Base-by-base conservation (phyloP, 2,888 invertebrate genomes). In the Tortrix viridana region DNA sequence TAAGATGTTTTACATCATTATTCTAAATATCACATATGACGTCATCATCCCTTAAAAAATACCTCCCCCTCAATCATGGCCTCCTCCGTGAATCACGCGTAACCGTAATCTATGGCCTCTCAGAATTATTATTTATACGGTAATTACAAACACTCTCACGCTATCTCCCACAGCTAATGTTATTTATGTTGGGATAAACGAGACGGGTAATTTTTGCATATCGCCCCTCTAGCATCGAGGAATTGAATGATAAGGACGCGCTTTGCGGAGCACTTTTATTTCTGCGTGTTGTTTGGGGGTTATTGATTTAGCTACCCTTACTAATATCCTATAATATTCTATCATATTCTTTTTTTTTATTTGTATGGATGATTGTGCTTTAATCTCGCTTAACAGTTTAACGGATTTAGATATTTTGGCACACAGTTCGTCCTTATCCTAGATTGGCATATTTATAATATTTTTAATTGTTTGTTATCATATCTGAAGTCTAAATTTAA, bases 121-220 rank as follows among this genome's bases (percentile, higher is more conserved):
- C 77, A 75, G 82, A 88, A 91, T 92, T 85, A 92, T 92, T 92
- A 92, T 92, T 91, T 92, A 92, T 92, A 92, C 83, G 86, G 91
- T 92, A 91, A 92, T 92, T 92, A 91, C 91, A 86, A 89, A 89
- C 88, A 86, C 88, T 86, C 88, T 77, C 86, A 84, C 84, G 86
- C 81, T 85, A 88, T 87, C 89, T 84, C 80, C 73, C 81, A 73
- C 74, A 67, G 65, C 80, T 89, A 87, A 89, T 86, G 88, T 89
- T 88, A 90, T 90, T 91, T 90, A 91, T 89, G 86, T 71, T 80
- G 79, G 90, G 91, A 88, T 90, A 88, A 88, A 88, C 85, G 84
- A 74, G 79, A 79, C 74, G 83, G 84, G 84, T 75, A 80, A 84
- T 89, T 89, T 91, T 90, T 91, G 89, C 89, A 89, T 90, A 89